A percentile compares a stretch with the other conserved stretches of the same genome.
Conservation (phyloP, 2,113 vertebrate species). For the Typhlomys cinereus region DNA sequence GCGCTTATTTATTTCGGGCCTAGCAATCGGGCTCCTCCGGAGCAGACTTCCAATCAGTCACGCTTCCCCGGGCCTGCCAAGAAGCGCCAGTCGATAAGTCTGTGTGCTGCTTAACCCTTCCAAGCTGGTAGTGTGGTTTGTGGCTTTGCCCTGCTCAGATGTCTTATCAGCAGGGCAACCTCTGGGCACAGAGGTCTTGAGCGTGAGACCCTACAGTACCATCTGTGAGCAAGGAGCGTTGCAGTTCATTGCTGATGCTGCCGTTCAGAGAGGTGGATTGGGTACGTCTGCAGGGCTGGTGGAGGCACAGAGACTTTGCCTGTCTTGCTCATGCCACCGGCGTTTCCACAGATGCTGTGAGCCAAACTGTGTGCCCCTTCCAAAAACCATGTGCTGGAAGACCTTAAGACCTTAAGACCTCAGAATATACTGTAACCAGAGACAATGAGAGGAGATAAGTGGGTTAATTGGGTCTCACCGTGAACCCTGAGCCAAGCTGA, state of each 20-base stretch:
- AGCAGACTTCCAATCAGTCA: conserved; percentile 90
- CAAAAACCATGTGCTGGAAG: neutral
- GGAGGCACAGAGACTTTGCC: neutral
- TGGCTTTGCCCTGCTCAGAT: conserved; percentile 74
- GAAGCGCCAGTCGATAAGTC: conserved; percentile 85
- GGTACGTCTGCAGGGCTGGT: neutral
- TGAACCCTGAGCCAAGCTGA: neutral
- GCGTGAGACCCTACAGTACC: neutral
- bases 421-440: neutral
- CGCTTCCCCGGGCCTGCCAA: conserved; percentile 85
- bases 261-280: neutral
- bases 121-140: conserved; percentile 80
- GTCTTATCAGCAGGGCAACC: conserved; percentile 51
- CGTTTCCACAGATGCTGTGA: fast-evolving
- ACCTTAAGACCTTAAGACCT: neutral
- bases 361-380: neutral
- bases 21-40: conserved; percentile 83
- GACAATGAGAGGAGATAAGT: neutral
- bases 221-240: too few species aligned
- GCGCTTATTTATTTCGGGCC: conserved; percentile 86
- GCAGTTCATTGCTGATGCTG: fast-evolving
- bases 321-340: neutral
- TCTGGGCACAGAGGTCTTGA: conserved; percentile 45
- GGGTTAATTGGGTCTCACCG: neutral
- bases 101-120: conserved; percentile 87